Conservation (phyloP, 2,888 invertebrate genomes). For the Dryomyza anilis region DNA sequence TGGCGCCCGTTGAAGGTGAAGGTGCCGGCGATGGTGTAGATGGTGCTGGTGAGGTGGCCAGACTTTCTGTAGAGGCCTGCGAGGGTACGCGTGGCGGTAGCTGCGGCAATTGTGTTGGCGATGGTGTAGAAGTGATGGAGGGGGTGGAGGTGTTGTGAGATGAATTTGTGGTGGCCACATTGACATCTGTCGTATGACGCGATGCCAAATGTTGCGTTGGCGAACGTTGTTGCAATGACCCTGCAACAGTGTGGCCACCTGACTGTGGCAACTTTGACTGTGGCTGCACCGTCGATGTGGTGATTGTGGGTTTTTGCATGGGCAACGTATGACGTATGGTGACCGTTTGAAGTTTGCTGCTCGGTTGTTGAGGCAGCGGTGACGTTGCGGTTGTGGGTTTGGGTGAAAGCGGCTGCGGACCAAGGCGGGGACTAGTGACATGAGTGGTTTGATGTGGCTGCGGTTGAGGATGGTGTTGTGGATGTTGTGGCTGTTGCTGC, state of each 20-base stretch:
- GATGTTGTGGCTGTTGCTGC: constrained; percentile 39
- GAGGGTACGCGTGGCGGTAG: constrained; percentile 58
- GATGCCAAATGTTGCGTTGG: constrained; percentile 14
- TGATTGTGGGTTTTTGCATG: constrained; percentile 57
- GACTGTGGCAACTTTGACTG: constrained; percentile 44
- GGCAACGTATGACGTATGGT: constrained; percentile 57
- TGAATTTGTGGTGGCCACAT: constrained; percentile 22
- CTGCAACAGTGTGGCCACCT: constrained; percentile 19
- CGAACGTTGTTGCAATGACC: constrained; percentile 1
- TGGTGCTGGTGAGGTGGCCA: constrained; percentile 41
- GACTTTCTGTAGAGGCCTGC: constrained; percentile 53
- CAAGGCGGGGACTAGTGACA: constrained; percentile 31
- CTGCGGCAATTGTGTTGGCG: constrained; percentile 48
- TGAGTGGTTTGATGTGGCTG: constrained; percentile 8
- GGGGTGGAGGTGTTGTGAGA: constrained; percentile 30
- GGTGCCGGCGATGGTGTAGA: constrained; percentile 42
- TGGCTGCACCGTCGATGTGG: constrained; percentile 59
- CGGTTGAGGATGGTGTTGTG: constrained; percentile 26
- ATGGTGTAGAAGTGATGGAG: constrained; percentile 20
- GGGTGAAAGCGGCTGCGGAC: constrained; percentile 36
- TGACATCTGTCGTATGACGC: not conserved
- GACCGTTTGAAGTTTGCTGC: constrained; percentile 46
- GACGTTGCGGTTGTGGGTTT: constrained; percentile 33
- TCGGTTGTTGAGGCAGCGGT: constrained; percentile 42
- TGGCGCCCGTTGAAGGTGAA: constrained; percentile 32